Evolutionary conservation across 2,797 vertebrate genomes (phyloP), one percentile per base, ranked within the genome.

Genomic region (Tolypeutes matacus): DNA sequence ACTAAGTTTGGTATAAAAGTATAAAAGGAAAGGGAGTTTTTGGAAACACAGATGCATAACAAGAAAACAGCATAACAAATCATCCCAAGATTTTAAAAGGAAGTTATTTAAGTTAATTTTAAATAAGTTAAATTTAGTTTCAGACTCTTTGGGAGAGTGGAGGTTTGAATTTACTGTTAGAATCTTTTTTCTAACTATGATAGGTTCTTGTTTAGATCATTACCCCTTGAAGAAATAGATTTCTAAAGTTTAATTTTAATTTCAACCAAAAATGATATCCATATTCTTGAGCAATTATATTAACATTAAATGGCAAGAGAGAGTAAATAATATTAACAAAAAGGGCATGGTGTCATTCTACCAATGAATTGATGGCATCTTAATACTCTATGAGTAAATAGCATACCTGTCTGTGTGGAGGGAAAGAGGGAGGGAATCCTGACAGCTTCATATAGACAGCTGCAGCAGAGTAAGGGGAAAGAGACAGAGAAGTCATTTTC

Each of bases 1-100:
- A 51, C 58, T 88, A 75, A 81, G n/a, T 84, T 93, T 95, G 34
- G 72, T 91, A 84, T 70, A 91, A 95, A 94, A 88, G 72, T 91
- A 84, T 70, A 91, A 95, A 94, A 88, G 56, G 83, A 86, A 91
- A 95, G 56, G 4, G 13, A 95, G 64, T 77, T 89, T 94, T 95
- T 95, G 72, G 89, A 93, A 83, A 39, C 64, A 77, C 49, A 96
- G 46, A 88, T 86, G 78, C 39, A 56, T 75, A 15, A 92, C 23
- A 92, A 93, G 91, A 87, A 75, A 29, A 90, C 11, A 73, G 51
- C 36, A 69, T 49, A 84, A 90, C 23, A 83, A 93, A 64, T 60
- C 14, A 92, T 86, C 42, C 11, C 46, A 93, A 80, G 34, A 75
- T 80, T 88, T 91, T 83, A 80, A 89, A 86, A 87, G 70, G 62